Conservation (phyloP, 1,140 invertebrate genomes). For the Papilio machaon region DNA sequence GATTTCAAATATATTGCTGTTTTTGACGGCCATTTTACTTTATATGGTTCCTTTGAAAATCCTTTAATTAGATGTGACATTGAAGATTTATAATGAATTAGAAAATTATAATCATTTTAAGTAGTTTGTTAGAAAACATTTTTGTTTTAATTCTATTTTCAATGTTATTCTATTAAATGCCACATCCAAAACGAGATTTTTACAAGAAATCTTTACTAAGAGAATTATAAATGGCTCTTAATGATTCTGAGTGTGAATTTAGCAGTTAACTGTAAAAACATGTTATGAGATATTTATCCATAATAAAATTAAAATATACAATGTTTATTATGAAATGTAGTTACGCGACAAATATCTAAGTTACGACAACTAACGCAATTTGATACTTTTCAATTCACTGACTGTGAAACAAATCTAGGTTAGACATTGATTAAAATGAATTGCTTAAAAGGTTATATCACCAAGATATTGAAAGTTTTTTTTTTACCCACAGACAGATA, state of each 20-base stretch:
- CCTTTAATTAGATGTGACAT: neutral
- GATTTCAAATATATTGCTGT: neutral
- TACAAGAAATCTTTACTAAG: neutral
- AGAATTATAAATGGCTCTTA: no score
- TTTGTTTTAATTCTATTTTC: no score
- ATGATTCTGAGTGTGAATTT: no score
- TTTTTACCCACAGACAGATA: neutral
- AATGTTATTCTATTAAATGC: no score
- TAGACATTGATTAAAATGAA: neutral
- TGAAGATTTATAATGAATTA: neutral
- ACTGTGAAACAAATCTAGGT: constrained; percentile 8
- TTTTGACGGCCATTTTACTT: neutral
- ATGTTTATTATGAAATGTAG: neutral
- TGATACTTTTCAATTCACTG: constrained; percentile 1
- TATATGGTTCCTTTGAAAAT: neutral
- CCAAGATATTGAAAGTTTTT: neutral
- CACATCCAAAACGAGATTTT: neutral
- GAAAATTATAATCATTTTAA: neutral
- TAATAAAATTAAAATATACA: neutral
- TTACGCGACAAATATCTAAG: neutral
- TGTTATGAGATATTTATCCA: neutral
- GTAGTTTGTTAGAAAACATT: no score
- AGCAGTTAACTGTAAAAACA: no score
- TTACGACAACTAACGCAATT: neutral
- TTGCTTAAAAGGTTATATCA: constrained; percentile 8